A percentile compares a stretch with the other conserved stretches of the same genome.
Conservation (phyloP, 1,140 invertebrate genomes). For the Euborellia annulipes region DNA sequence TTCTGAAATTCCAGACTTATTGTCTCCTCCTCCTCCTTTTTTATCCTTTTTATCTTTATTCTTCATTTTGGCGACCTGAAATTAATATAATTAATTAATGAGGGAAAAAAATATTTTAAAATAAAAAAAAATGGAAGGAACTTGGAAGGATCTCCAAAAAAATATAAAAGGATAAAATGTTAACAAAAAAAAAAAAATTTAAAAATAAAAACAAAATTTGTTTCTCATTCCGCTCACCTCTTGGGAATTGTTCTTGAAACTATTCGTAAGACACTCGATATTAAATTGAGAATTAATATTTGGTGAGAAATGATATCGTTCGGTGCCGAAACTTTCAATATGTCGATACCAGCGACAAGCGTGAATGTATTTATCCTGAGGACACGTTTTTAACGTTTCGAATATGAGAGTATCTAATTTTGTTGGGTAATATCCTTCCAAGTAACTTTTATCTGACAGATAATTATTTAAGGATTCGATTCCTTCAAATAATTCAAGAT, state of each 20-base stretch:
- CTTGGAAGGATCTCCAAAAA: neutral
- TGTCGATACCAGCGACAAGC: slow-evolving; percentile 15
- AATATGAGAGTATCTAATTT: slow-evolving; percentile 12
- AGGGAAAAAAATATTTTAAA: slow-evolving; percentile 1
- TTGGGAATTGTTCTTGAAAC: neutral
- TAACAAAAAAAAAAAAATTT: slow-evolving; percentile 22
- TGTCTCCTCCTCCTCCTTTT: slow-evolving; percentile 19
- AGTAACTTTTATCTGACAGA: slow-evolving; percentile 15
- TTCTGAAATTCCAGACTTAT: slow-evolving; percentile 36
- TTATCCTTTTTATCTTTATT: slow-evolving; percentile 39
- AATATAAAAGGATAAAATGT: slow-evolving; percentile 24
- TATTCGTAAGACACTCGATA: neutral
- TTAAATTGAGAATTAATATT: neutral
- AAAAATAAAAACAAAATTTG: slow-evolving; percentile 23
- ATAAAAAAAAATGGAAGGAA: slow-evolving; percentile 1
- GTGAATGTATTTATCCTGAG: slow-evolving; percentile 8
- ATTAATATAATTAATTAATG: slow-evolving; percentile 17
- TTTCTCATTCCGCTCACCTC: neutral
- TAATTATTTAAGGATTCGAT: slow-evolving; percentile 9
- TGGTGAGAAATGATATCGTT: slow-evolving; percentile 8
- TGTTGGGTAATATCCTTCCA: slow-evolving; percentile 13
- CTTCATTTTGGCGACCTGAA: slow-evolving; percentile 34
- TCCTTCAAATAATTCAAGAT: slow-evolving; percentile 6
- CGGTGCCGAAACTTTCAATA: slow-evolving; percentile 13
- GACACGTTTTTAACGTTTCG: slow-evolving; percentile 9